Evolutionary conservation across 2,113 vertebrate species (phyloP), one percentile per base, ranked within the genome.

Genomic region (Dromiciops gliroides): DNA sequence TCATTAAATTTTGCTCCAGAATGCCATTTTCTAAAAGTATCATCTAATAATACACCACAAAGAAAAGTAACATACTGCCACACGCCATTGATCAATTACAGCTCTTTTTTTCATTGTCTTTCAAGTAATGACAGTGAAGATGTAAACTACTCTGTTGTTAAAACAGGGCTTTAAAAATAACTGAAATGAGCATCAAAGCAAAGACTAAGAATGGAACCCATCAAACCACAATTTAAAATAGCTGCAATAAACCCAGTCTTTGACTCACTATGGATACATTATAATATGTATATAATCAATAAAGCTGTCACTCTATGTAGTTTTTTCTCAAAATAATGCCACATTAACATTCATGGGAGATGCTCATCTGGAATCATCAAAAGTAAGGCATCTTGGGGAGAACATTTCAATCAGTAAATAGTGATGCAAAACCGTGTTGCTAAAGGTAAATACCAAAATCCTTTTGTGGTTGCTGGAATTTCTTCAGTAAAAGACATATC

Each of bases 211-310:
- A 88, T 91, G 56, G 53, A 92, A 53, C 31, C 56, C 37, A 96
- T 92, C 94, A 91, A 95, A 90, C n/a, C 12, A 44, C 19, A 95
- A 31, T 37, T 91, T 89, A 93, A 95, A 94, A 93, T 48, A 5
- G 4, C n/a, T 91, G 2, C 44, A 91, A 96, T 96, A 89, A 96
- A 93, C 91, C 47, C 24, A 94, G 28, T 49, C 90, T 95, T 95
- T 94, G 83, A 91, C 48, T 48, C 56, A 91, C 3, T 91, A 50
- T 94, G 83, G n/a, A 89, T 51, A 89, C 95, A 90, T 91, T 52
- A 60, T 91, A 97, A 93, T n/a, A 92, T n/a, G 88, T 89, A 89
- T 47, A 31, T 37, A 83, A 44, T 83, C 67, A 83, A 83, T 83
- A 83, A 83, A 44, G n/a, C 67, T 44, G n/a, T 44, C 67, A 83